Conservation (phyloP, 2,888 invertebrate genomes). For the Barypeithes pellucidus region DNA sequence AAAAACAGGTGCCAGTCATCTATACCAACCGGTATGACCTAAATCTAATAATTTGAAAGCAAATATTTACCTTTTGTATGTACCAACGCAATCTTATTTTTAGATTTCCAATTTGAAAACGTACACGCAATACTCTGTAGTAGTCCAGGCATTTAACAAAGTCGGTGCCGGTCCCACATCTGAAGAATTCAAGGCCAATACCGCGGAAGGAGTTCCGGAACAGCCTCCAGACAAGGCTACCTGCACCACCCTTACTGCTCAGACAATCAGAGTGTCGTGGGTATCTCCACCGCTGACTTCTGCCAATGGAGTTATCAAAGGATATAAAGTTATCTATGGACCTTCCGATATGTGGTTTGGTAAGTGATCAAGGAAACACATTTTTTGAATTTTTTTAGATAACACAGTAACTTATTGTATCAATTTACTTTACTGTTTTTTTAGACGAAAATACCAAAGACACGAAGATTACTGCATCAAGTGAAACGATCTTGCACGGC, state of each 20-base stretch:
- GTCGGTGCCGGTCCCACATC: constrained; percentile 94
- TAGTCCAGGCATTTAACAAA: constrained; percentile 95
- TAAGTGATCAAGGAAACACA: constrained; percentile 66
- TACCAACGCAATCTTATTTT: constrained; percentile 22
- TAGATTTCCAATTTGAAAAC: constrained; percentile 75
- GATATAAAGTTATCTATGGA: constrained; percentile 95
- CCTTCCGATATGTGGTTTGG: constrained; percentile 95
- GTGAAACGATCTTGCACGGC: constrained; percentile 94
- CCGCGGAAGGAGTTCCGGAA: constrained; percentile 94
- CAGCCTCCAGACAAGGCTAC: constrained; percentile 93
- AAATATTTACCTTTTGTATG: too few relatives aligned
- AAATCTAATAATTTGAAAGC: too few relatives aligned
- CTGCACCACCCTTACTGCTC: constrained; percentile 94
- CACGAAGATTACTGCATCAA: constrained; percentile 92
- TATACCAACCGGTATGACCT: too few relatives aligned
- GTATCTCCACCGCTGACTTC: constrained; percentile 92
- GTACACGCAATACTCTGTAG: constrained; percentile 96
- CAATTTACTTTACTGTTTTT: constrained; percentile 56
- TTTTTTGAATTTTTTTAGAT: background rate
- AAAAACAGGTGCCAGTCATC: too few relatives aligned
- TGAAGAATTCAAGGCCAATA: constrained; percentile 91
- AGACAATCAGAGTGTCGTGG: constrained; percentile 96
- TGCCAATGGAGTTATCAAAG: constrained; percentile 95
- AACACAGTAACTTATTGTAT: background rate
- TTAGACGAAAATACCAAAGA: constrained; percentile 92